These are phyloP conservation scores for Nemotelus nigrinus DNA, from an alignment of 2,888 invertebrate genomes.

Conservation along the genomic window DNA sequence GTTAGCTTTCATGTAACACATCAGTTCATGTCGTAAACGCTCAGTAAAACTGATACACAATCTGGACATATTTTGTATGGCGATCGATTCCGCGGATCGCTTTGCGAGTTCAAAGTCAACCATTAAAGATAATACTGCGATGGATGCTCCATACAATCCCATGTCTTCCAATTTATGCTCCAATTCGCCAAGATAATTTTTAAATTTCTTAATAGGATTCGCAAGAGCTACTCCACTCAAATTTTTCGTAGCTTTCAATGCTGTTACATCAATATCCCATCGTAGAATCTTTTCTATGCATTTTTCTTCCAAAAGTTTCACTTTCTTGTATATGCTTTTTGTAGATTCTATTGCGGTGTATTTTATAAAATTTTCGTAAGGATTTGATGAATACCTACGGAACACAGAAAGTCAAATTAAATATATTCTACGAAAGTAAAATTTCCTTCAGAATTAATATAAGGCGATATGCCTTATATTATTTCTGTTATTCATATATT, in stretches of 20 bases:
- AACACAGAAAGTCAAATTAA: conserved; percentile 41
- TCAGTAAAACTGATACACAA: conserved; percentile 59
- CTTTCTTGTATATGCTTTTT: conserved; percentile 1
- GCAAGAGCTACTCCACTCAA: conserved; percentile 54
- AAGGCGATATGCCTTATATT: no score
- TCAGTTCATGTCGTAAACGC: conserved; percentile 67
- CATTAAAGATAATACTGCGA: conserved; percentile 70
- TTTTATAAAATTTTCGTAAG: conserved; percentile 62
- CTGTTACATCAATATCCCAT: conserved; percentile 55
- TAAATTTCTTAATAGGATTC: conserved; percentile 66
- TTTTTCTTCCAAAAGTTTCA: conserved; percentile 18
- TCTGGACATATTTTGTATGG: conserved; percentile 57
- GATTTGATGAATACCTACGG: conserved; percentile 69
- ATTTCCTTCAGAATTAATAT: no score
- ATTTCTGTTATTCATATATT: no score
- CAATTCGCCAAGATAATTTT: conserved; percentile 66
- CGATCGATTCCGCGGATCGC: conserved; percentile 66
- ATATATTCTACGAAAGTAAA: no score
- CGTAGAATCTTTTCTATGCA: conserved; percentile 50
- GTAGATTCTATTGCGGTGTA: conserved; percentile 48
- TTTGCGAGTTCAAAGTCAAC: conserved; percentile 73
- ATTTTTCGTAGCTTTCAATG: conserved; percentile 54
- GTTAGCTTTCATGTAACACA: conserved; percentile 64
- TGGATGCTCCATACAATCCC: conserved; percentile 70
- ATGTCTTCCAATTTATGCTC: conserved; percentile 66